phyloP scores from a whole-genome alignment of 2,113 vertebrate genomes.

The Psammodynastes pulverulentus region DNA sequence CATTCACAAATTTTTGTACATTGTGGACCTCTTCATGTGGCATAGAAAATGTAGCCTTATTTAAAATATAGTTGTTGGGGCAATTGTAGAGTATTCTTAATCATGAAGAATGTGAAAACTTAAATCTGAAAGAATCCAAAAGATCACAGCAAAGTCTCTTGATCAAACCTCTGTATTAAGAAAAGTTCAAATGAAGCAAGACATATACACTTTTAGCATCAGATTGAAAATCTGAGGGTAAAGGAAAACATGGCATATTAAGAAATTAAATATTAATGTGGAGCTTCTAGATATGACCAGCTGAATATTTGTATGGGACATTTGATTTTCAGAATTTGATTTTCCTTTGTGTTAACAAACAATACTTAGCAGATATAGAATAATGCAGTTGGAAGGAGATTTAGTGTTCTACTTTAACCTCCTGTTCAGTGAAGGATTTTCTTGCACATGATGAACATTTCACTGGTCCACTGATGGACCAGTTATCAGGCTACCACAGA shows the following conservation, averaged over 20 bases:
- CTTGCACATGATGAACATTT: neutral
- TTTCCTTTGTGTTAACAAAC: neutral
- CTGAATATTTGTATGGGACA: neutral
- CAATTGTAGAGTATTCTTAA: neutral
- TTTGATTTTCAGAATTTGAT: neutral
- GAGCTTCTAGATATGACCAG: neutral
- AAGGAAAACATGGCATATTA: neutral
- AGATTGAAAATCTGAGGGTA: neutral
- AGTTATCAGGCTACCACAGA: neutral
- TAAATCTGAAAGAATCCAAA: neutral
- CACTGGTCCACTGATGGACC: neutral
- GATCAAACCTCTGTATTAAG: neutral
- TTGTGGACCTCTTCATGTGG: neutral
- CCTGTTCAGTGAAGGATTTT: neutral
- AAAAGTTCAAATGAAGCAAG: neutral
- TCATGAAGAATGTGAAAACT: neutral
- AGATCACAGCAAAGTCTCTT: neutral
- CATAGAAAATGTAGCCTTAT: neutral
- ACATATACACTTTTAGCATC: neutral
- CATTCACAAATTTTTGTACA: neutral
- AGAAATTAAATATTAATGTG: neutral
- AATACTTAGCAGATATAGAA: neutral
- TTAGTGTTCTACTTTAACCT: neutral
- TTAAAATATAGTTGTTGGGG: neutral
- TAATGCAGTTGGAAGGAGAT: neutral